Percentiles rank a stretch among this genome's conserved stretches.
phyloP scores from a whole-genome alignment of 2,888 invertebrate species.

The Metopia argyrocephala region DNA sequence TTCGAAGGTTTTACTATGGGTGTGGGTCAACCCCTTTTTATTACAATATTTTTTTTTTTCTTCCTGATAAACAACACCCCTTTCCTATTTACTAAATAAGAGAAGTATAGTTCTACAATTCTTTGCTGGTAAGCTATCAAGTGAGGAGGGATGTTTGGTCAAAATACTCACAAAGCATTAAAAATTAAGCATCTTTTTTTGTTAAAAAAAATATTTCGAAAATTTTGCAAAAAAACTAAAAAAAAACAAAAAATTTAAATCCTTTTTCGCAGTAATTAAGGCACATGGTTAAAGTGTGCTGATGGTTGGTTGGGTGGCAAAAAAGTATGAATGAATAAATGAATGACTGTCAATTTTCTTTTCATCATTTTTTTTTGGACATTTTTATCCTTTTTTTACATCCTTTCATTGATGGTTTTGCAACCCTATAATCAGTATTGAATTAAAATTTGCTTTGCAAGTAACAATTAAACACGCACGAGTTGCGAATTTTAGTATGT shows the following conservation, averaged over 20 bases:
- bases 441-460: slow-evolving; percentile 53
- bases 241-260: slow-evolving; percentile 42
- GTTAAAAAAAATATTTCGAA: slow-evolving; percentile 47
- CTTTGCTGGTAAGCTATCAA: background rate
- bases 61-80: slow-evolving; percentile 56
- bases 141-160: slow-evolving; percentile 22
- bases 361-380: background rate
- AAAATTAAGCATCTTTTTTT: slow-evolving; percentile 46
- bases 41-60: too few species aligned
- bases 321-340: too few species aligned
- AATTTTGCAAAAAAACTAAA: slow-evolving; percentile 31
- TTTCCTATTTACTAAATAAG: slow-evolving; percentile 35
- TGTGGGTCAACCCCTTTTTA: slow-evolving; percentile 52
- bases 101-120: background rate
- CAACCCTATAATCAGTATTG: slow-evolving; percentile 73
- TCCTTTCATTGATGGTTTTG: slow-evolving; percentile 53
- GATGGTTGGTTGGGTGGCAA: slow-evolving; percentile 4
- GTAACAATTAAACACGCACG: slow-evolving; percentile 71
- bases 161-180: slow-evolving; percentile 38
- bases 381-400: slow-evolving; percentile 44
- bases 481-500: slow-evolving; percentile 68
- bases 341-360: background rate
- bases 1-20: background rate
- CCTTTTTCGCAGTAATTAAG: slow-evolving; percentile 50
- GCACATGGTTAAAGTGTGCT: slow-evolving; percentile 59